phyloP scores from a whole-genome alignment of 1,140 invertebrate genomes.

The Drosophila tsacasi region DNA sequence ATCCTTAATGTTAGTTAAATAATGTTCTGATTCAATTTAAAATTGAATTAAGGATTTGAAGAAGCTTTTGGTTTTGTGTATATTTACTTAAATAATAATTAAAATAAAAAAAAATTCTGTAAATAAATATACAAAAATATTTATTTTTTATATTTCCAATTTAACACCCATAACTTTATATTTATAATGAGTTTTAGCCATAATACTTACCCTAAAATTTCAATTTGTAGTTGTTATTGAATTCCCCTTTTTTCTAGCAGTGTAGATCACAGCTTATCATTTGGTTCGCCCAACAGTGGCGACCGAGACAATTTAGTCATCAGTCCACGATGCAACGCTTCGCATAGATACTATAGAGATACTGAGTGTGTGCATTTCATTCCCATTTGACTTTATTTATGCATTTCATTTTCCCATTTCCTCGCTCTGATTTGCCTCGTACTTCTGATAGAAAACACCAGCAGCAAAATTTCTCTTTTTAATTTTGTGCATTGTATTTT shows the following conservation, averaged over 20 bases:
- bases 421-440: constrained; percentile 64
- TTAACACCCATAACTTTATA: no score
- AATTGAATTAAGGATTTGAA: no score
- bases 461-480: constrained; percentile 57
- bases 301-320: constrained; percentile 74
- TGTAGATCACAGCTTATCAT: constrained; percentile 29
- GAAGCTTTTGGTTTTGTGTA: no score
- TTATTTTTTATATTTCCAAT: no score
- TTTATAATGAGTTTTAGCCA: no score
- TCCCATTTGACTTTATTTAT: constrained; percentile 65
- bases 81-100: no score
- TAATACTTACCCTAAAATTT: no score
- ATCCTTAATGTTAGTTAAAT: not conserved
- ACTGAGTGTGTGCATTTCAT: constrained; percentile 38
- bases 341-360: constrained; percentile 11
- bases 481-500: constrained; percentile 4
- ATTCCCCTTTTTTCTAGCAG: constrained; percentile 8
- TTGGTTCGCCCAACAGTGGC: constrained; percentile 39
- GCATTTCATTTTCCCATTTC: constrained; percentile 68
- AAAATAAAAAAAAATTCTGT: no score
- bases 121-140: no score
- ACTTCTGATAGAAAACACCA: constrained; percentile 31
- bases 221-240: not conserved
- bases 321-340: constrained; percentile 16
- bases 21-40: not conserved